Conservation (phyloP, 2,888 invertebrate species). For the Pedicia rivosa region DNA sequence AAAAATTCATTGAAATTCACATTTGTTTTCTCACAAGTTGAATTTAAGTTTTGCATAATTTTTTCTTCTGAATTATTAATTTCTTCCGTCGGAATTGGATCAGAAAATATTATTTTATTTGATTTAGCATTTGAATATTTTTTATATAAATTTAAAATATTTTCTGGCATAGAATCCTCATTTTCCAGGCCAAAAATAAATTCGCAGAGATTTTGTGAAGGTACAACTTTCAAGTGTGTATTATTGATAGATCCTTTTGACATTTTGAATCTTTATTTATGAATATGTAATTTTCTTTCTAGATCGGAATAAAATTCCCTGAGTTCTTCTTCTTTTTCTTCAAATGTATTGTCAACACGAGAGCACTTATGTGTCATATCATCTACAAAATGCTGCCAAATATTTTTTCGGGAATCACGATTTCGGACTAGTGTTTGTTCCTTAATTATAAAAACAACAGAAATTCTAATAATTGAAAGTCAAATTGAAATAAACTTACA, state of each 20-base stretch:
- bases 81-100: background rate
- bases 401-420: slow-evolving; percentile 36
- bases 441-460: slow-evolving; percentile 21
- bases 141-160: slow-evolving; percentile 30
- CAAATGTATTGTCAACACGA: slow-evolving; percentile 60
- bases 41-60: slow-evolving; percentile 11
- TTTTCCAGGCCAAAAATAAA: slow-evolving; percentile 37
- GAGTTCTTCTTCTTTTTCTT: slow-evolving; percentile 62
- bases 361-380: slow-evolving; percentile 61
- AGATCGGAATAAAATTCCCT: slow-evolving; percentile 56
- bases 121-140: slow-evolving; percentile 10
- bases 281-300: slow-evolving; percentile 52
- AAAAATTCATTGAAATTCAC: background rate
- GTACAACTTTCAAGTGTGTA: slow-evolving; percentile 44
- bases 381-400: slow-evolving; percentile 62
- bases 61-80: slow-evolving; percentile 9
- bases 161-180: slow-evolving; percentile 34
- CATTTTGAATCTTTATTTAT: slow-evolving; percentile 24
- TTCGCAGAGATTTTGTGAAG: slow-evolving; percentile 38
- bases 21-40: background rate
- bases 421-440: slow-evolving; percentile 32
- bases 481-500: slow-evolving; percentile 27
- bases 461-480: slow-evolving; percentile 5
- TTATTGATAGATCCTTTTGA: slow-evolving; percentile 44
- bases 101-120: too few relatives aligned